Conservation (phyloP, 2,888 invertebrate species). For the Danaus chrysippus region DNA sequence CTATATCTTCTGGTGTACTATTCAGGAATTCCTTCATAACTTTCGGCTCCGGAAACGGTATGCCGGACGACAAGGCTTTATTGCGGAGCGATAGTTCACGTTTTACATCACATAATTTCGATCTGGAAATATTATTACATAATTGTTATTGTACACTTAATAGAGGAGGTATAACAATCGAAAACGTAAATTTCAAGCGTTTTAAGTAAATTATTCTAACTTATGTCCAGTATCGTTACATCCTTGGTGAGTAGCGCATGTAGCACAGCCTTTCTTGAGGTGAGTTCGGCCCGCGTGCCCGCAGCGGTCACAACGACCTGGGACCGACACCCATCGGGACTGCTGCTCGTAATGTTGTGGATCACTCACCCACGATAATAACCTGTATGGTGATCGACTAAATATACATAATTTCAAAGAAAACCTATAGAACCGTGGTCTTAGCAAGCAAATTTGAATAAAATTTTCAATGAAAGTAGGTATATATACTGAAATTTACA, state of each 20-base stretch:
- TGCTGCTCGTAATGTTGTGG: constrained; percentile 73
- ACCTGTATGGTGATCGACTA: constrained; percentile 45
- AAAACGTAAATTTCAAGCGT: no score
- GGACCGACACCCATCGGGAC: constrained; percentile 75
- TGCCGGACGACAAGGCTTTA: constrained; percentile 80
- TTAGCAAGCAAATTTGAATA: no score
- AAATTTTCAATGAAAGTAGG: no score
- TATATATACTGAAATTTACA: no score
- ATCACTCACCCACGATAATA: constrained; percentile 82
- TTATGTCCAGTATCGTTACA: constrained; percentile 81
- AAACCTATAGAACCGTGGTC: no score
- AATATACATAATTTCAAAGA: no score
- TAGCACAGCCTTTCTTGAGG: constrained; percentile 81
- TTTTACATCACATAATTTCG: constrained; percentile 81
- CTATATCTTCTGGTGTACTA: constrained; percentile 72
- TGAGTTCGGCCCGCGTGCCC: constrained; percentile 85
- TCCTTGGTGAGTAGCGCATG: constrained; percentile 80
- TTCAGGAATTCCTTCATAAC: constrained; percentile 86
- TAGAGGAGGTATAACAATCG: background rate
- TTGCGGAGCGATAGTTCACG: constrained; percentile 84
- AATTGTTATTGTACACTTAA: background rate
- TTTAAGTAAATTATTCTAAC: constrained; percentile 49
- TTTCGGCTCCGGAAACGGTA: constrained; percentile 84
- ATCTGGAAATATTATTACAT: constrained; percentile 60
- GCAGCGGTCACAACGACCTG: constrained; percentile 83